phyloP scores from a whole-genome alignment of 2,113 vertebrate genomes.

The Rhea pennata region DNA sequence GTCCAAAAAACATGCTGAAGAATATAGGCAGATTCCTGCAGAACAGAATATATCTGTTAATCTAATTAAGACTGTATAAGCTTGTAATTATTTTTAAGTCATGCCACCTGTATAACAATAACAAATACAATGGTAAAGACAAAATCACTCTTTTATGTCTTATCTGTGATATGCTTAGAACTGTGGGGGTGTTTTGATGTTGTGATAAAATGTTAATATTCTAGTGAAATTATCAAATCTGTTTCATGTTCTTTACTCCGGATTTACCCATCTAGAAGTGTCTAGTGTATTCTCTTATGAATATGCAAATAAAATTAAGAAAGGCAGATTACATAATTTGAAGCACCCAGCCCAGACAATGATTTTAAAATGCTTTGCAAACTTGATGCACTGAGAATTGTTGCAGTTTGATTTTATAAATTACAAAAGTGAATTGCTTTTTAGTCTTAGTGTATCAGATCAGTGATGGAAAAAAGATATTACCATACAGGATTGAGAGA shows the following conservation, averaged over 20 bases:
- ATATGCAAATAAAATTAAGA: background rate
- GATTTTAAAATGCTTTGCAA: background rate
- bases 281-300: background rate
- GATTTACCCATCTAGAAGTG: background rate
- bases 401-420: background rate
- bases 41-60: background rate
- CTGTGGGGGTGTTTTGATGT: background rate
- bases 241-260: background rate
- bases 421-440: background rate
- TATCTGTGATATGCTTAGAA: background rate
- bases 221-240: background rate
- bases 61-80: background rate
- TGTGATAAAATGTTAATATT: background rate
- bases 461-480: background rate
- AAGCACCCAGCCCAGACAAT: background rate
- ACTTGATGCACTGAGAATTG: background rate
- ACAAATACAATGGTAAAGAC: background rate
- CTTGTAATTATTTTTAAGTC: background rate
- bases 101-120: background rate
- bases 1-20: background rate
- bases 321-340: background rate
- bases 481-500: background rate
- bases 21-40: background rate
- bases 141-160: background rate
- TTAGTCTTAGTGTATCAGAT: background rate